phyloP scores from a whole-genome alignment of 2,113 vertebrate genomes.

The Dasypus novemcinctus region DNA sequence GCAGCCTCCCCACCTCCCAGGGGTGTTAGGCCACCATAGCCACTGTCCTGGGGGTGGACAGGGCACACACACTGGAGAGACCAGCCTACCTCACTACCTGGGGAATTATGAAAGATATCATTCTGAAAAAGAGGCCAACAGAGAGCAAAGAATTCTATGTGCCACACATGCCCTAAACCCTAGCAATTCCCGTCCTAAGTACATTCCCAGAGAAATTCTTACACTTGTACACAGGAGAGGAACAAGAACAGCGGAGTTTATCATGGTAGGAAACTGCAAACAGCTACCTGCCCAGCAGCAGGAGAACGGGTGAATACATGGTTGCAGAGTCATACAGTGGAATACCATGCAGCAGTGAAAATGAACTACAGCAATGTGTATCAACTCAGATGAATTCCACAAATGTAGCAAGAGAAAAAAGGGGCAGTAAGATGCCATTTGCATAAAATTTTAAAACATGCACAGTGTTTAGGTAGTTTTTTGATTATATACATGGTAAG shows the following conservation, averaged over 20 bases:
- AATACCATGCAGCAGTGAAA: neutral
- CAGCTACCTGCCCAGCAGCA: neutral
- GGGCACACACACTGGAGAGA: too few relatives aligned
- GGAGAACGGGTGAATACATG: rapidly evolving
- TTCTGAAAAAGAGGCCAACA: too few relatives aligned
- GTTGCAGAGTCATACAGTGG: rapidly evolving
- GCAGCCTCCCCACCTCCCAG: neutral
- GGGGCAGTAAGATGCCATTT: neutral
- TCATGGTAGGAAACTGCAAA: neutral
- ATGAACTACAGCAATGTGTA: rapidly evolving
- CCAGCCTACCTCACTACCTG: too few relatives aligned
- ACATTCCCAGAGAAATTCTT: neutral
- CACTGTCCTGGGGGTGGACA: neutral
- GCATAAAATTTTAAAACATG: neutral
- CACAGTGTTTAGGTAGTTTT: neutral
- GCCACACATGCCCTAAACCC: neutral
- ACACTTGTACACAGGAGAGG: rapidly evolving
- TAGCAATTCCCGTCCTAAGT: neutral
- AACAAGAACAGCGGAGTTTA: rapidly evolving
- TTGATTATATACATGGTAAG: neutral
- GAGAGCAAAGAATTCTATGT: neutral
- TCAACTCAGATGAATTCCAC: neutral
- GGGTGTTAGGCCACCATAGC: rapidly evolving
- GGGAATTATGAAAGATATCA: too few relatives aligned
- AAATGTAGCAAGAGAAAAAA: neutral